These are phyloP conservation scores for Strix occidentalis DNA, from an alignment of 2,797 vertebrate genomes.

Conservation along the genomic window DNA sequence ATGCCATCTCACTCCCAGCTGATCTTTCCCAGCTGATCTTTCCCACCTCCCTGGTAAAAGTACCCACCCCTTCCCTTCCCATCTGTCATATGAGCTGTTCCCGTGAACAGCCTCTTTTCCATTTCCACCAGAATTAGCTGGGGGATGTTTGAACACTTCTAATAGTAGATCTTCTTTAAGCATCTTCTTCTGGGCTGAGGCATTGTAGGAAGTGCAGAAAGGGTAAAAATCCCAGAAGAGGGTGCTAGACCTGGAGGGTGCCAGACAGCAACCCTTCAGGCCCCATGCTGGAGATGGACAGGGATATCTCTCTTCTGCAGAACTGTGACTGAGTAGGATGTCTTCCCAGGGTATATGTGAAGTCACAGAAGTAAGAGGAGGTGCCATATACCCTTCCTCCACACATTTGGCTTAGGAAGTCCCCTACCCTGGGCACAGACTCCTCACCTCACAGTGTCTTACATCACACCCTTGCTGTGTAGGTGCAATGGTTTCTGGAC, in stretches of 20 bases:
- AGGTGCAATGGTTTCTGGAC: neutral
- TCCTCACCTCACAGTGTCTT: neutral
- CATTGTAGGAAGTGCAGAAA: neutral
- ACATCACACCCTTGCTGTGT: neutral
- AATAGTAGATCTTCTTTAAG: neutral
- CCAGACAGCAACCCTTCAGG: neutral
- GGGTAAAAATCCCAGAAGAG: neutral
- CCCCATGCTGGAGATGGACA: neutral
- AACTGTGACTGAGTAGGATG: too few species aligned
- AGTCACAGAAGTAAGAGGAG: neutral
- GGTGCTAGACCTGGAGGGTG: neutral
- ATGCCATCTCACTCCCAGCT: neutral
- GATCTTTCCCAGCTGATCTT: neutral
- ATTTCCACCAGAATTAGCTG: neutral
- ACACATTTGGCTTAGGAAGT: neutral
- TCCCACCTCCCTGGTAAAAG: neutral
- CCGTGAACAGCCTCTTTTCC: neutral
- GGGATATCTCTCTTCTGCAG: neutral
- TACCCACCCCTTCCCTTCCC: neutral
- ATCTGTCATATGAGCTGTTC: neutral
- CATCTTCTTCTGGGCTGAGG: neutral
- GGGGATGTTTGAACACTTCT: neutral
- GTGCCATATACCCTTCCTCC: accelerated
- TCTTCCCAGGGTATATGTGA: accelerated
- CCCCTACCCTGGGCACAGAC: neutral